phyloP scores from a whole-genome alignment of 2,888 invertebrate species.

The Merodon equestris region DNA sequence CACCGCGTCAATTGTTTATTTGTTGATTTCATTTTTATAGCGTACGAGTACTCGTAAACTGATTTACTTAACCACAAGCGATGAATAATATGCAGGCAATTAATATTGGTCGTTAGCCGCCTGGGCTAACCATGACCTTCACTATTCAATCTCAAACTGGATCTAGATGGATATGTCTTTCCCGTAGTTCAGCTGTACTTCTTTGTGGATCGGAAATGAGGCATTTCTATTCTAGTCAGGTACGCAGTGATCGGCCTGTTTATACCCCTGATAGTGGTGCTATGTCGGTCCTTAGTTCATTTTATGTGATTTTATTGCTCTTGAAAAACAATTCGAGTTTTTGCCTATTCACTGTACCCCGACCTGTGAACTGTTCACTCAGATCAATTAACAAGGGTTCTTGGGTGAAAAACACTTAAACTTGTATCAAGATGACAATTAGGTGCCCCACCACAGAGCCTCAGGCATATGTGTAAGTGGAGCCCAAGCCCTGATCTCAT shows the following conservation, averaged over 20 bases:
- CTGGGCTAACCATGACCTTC: constrained; percentile 40
- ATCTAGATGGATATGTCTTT: constrained; percentile 38
- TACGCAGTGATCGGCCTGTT: neutral
- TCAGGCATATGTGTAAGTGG: neutral
- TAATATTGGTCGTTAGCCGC: constrained; percentile 47
- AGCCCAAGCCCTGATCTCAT: constrained; percentile 20
- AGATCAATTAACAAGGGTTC: too few relatives aligned
- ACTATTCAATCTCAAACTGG: constrained; percentile 52
- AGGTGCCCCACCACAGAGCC: neutral
- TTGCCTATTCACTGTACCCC: neutral
- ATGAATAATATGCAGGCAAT: constrained; percentile 56
- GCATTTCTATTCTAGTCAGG: constrained; percentile 51
- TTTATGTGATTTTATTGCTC: too few relatives aligned
- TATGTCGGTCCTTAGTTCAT: constrained; percentile 20
- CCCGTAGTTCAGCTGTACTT: constrained; percentile 3
- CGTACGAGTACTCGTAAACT: constrained; percentile 37
- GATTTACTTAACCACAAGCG: constrained; percentile 30
- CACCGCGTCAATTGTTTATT: constrained; percentile 19
- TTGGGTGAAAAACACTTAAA: too few relatives aligned
- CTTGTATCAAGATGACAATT: too few relatives aligned
- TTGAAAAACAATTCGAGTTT: too few relatives aligned
- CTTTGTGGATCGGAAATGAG: constrained; percentile 17
- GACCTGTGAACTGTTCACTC: too few relatives aligned
- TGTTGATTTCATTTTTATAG: constrained; percentile 31
- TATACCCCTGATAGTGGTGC: too few relatives aligned